Percentiles rank a stretch among this genome's conserved stretches.
Evolutionary conservation across 2,113 vertebrate species (phyloP).

Genomic region (Amphiprion percula): DNA sequence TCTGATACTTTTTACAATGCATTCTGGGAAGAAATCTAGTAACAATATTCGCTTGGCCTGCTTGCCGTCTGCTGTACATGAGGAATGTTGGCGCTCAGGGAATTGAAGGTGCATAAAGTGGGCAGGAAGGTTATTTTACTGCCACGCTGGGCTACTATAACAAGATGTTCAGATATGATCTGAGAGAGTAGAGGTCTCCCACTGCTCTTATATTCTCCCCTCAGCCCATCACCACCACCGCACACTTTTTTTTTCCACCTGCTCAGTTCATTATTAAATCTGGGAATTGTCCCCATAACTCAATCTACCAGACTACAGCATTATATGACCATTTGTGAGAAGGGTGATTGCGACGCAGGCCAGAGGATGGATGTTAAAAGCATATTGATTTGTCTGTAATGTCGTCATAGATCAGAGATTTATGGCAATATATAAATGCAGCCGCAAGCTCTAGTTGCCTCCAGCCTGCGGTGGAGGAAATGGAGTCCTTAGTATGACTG

Average conservation of each 20-base stretch:
- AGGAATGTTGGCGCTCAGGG: constrained; percentile 47
- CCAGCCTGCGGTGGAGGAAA: constrained; percentile 79
- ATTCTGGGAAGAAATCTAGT: constrained; percentile 46
- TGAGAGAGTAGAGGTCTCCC: constrained; percentile 78
- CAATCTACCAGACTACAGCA: constrained; percentile 77
- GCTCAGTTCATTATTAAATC: constrained; percentile 85
- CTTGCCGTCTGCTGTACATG: constrained; percentile 15
- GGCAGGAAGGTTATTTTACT: constrained; percentile 77
- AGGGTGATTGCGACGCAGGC: constrained; percentile 72
- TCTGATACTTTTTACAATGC: constrained; percentile 59
- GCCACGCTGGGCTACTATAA: constrained; percentile 78
- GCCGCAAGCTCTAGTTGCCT: constrained; percentile 73
- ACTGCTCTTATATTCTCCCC: constrained; percentile 72
- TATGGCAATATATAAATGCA: constrained; percentile 82
- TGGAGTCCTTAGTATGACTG: constrained; percentile 81
- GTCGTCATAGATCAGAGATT: constrained; percentile 84
- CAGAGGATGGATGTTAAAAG: constrained; percentile 87
- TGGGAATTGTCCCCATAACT: constrained; percentile 86
- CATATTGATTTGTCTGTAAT: constrained; percentile 88
- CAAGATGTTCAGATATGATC: constrained; percentile 85
- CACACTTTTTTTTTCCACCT: constrained; percentile 66
- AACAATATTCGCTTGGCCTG: constrained; percentile 15
- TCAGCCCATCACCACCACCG: constrained; percentile 27
- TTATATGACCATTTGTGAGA: constrained; percentile 85
- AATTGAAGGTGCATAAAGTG: constrained; percentile 67